These are phyloP conservation scores for Sepioteuthis lessoniana DNA, from an alignment of 2,888 invertebrate species.

Conservation along the genomic window DNA sequence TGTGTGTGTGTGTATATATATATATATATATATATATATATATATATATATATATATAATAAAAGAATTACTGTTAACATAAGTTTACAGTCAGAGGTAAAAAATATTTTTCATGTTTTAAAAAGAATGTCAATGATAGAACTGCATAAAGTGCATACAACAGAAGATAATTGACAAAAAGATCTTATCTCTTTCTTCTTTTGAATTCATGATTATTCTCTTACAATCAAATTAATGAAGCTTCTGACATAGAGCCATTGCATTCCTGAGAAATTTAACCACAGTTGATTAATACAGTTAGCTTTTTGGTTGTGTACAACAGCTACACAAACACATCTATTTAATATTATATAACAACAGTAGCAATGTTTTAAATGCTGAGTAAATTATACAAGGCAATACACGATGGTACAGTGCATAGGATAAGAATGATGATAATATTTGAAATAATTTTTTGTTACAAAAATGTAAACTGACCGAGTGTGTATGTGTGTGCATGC, in stretches of 20 bases:
- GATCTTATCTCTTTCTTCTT: neutral
- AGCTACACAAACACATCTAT: slow-evolving; percentile 33
- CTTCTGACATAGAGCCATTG: slow-evolving; percentile 21
- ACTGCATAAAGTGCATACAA: slow-evolving; percentile 20
- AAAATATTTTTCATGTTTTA: neutral
- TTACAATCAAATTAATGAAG: neutral
- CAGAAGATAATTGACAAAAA: neutral
- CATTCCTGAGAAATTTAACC: slow-evolving; percentile 23
- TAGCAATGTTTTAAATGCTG: slow-evolving; percentile 33
- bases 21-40: neutral
- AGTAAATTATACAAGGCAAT: slow-evolving; percentile 1
- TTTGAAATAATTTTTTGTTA: neutral
- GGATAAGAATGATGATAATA: neutral
- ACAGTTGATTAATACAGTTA: slow-evolving; percentile 23
- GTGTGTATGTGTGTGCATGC: neutral
- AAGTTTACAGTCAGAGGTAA: neutral
- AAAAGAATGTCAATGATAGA: neutral
- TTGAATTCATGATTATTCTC: neutral
- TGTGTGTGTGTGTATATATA: neutral
- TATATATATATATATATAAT: neutral
- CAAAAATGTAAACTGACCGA: neutral
- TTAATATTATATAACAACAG: slow-evolving; percentile 33
- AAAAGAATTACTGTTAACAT: neutral
- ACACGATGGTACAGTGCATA: neutral
- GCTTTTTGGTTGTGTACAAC: slow-evolving; percentile 10